Percentiles rank a stretch among this genome's conserved stretches.
These are phyloP conservation scores for Dromaius novaehollandiae DNA, from an alignment of 2,113 vertebrate genomes.

Conservation along the genomic window DNA sequence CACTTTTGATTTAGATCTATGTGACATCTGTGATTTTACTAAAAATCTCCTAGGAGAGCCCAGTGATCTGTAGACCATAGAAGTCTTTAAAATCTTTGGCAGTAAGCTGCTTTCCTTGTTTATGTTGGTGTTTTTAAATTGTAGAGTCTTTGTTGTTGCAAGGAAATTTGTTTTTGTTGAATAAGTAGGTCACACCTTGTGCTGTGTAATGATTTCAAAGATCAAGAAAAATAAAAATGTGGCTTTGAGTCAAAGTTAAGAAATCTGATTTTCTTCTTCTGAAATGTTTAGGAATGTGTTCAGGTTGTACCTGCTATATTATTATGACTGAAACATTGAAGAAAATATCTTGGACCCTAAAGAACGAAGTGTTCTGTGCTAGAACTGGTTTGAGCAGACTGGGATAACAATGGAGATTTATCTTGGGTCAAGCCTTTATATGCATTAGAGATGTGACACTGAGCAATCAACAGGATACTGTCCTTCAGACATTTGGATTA, in stretches of 20 bases:
- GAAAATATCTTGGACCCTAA: not conserved
- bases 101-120: not conserved
- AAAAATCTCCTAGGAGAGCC: not conserved
- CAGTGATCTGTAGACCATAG: not conserved
- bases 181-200: not conserved
- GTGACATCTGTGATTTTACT: not conserved
- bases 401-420: not conserved
- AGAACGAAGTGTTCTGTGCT: not conserved
- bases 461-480: not conserved
- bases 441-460: not conserved
- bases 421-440: not conserved
- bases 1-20: not conserved
- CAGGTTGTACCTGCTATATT: not conserved
- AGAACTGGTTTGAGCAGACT: not conserved
- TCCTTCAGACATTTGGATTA: not conserved
- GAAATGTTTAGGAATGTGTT: not conserved
- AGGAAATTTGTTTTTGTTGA: not conserved
- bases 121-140: not conserved
- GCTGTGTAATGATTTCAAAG: not conserved
- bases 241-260: not conserved
- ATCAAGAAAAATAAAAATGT: not conserved
- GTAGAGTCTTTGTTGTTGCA: not conserved
- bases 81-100: not conserved
- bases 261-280: not conserved
- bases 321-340: not conserved